phyloP scores from a whole-genome alignment of 2,113 vertebrate genomes.

The Platycercus adscitus region DNA sequence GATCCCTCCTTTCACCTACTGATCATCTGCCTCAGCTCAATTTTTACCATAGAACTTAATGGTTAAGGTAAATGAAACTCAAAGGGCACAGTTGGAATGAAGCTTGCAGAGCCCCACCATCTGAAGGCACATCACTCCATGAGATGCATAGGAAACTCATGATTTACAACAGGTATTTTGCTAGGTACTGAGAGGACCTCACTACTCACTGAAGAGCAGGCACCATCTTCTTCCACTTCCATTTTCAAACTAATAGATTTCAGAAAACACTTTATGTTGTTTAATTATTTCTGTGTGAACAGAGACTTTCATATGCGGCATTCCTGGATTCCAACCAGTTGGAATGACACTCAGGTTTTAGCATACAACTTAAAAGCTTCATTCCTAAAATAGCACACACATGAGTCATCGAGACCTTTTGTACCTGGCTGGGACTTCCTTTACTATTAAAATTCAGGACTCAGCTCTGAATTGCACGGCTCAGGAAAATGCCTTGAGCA shows the following conservation, averaged over 20 bases:
- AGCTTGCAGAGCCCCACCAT: background rate
- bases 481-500: constrained; percentile 15
- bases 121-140: background rate
- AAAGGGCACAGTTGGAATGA: background rate
- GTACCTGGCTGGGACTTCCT: constrained; percentile 29
- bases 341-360: background rate
- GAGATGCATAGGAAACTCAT: background rate
- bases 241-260: background rate
- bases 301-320: fast-evolving
- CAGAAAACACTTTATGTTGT: fast-evolving
- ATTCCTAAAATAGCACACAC: constrained; percentile 10
- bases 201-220: background rate
- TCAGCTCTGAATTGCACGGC: background rate
- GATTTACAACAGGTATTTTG: background rate
- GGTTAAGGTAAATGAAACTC: background rate
- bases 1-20: background rate
- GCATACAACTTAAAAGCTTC: background rate
- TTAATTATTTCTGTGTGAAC: background rate
- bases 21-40: background rate
- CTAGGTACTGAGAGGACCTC: background rate
- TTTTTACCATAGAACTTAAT: background rate
- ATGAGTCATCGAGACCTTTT: constrained; percentile 3
- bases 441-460: constrained; percentile 51
- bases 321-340: background rate
- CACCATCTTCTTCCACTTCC: background rate